These are phyloP conservation scores for Patella depressa DNA, from an alignment of 2,888 invertebrate species.

Conservation along the genomic window DNA sequence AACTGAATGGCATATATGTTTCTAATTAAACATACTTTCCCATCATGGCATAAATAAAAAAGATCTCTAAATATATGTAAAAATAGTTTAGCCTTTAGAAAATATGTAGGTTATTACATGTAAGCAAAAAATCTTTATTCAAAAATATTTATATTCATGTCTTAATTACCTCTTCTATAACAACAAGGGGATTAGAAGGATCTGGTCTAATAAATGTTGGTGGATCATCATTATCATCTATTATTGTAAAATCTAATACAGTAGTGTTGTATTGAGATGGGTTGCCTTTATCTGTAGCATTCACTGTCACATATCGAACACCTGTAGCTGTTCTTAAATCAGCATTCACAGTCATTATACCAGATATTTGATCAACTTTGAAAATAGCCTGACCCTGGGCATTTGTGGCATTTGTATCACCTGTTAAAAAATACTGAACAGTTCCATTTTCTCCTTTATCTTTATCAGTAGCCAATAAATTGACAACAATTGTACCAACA, in stretches of 20 bases:
- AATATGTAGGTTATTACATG: not conserved
- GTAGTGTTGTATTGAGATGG: constrained; percentile 34
- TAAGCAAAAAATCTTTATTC: not conserved
- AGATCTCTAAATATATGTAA: not conserved
- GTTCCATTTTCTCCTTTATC: constrained; percentile 54
- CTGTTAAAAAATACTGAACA: constrained; percentile 46
- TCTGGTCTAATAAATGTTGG: constrained; percentile 72
- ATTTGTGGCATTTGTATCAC: constrained; percentile 42
- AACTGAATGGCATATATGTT: too few relatives aligned
- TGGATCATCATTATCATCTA: constrained; percentile 92
- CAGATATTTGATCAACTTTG: constrained; percentile 86
- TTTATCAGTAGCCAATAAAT: constrained; percentile 51
- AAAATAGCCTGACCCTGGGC: constrained; percentile 86
- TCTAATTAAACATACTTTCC: too few relatives aligned
- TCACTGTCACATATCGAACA: constrained; percentile 47
- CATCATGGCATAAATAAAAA: too few relatives aligned
- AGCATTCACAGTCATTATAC: constrained; percentile 82
- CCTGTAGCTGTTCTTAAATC: constrained; percentile 84
- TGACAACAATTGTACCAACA: constrained; percentile 43
- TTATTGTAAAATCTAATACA: constrained; percentile 78
- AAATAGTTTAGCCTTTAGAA: constrained; percentile 4
- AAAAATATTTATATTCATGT: not conserved
- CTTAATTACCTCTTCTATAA: constrained; percentile 33
- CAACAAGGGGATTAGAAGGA: constrained; percentile 30
- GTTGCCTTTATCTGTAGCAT: constrained; percentile 49